Conservation (phyloP, 2,113 vertebrate genomes). For the Grammatotria lemairii region DNA sequence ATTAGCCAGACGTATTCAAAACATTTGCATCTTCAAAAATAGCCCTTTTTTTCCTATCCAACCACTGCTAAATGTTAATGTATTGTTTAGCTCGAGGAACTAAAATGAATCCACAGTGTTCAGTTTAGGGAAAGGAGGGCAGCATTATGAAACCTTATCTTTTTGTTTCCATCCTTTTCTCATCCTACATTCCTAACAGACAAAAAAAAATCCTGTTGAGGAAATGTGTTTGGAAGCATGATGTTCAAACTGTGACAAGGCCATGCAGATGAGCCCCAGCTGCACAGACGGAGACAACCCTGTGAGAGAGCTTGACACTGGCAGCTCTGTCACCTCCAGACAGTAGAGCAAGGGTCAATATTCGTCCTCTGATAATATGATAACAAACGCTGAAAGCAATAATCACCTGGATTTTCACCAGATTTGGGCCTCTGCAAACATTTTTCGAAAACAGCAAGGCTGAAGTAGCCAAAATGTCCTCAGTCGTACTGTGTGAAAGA, state of each 20-base stretch:
- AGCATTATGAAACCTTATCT: not conserved
- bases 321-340: constrained; percentile 22
- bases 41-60: not conserved
- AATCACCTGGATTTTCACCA: not conserved
- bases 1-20: not conserved
- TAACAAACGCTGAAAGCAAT: not conserved
- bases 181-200: not conserved
- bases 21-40: constrained; percentile 22
- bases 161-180: not conserved
- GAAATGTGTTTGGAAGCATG: not conserved
- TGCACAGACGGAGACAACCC: not conserved
- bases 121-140: not conserved
- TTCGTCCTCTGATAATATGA: not conserved
- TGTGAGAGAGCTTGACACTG: not conserved
- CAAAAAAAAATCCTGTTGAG: not conserved
- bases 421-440: not conserved
- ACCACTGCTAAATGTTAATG: constrained; percentile 33
- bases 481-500: not conserved
- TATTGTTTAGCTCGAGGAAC: constrained; percentile 7
- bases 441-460: not conserved
- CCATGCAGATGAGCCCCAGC: constrained; percentile 15
- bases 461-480: not conserved
- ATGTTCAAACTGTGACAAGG: constrained; percentile 10
- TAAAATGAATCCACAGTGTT: not conserved
- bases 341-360: constrained; percentile 14